phyloP scores from a whole-genome alignment of 2,113 vertebrate genomes.

The Dinomys branickii region DNA sequence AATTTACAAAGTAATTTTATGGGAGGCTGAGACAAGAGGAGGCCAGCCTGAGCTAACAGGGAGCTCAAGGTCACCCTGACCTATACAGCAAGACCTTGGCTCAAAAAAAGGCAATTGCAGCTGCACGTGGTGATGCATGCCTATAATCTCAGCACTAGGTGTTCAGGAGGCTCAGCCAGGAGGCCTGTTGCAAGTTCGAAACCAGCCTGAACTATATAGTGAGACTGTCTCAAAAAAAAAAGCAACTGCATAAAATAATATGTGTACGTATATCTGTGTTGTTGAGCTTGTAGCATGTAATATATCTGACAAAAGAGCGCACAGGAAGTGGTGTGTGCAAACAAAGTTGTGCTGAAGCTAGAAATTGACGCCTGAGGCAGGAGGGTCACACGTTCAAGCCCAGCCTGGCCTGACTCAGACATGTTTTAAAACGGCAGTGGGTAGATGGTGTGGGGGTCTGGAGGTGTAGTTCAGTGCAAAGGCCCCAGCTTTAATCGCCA shows the following conservation, averaged over 20 bases:
- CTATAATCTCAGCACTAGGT: background rate
- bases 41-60: background rate
- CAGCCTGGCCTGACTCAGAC: background rate
- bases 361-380: background rate
- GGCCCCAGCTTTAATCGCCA: background rate
- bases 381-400: background rate
- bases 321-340: background rate
- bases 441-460: background rate
- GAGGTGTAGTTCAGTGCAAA: background rate
- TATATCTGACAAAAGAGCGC: constrained; percentile 28
- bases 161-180: background rate
- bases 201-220: background rate
- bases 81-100: background rate
- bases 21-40: background rate
- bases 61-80: background rate
- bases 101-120: background rate
- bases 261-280: background rate
- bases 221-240: background rate
- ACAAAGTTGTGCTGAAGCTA: background rate
- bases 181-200: background rate
- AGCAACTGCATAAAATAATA: background rate
- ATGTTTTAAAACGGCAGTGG: no score
- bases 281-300: background rate
- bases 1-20: background rate
- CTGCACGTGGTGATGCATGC: background rate